Conservation (phyloP, 2,113 vertebrate genomes). For the Gobio gobio region DNA sequence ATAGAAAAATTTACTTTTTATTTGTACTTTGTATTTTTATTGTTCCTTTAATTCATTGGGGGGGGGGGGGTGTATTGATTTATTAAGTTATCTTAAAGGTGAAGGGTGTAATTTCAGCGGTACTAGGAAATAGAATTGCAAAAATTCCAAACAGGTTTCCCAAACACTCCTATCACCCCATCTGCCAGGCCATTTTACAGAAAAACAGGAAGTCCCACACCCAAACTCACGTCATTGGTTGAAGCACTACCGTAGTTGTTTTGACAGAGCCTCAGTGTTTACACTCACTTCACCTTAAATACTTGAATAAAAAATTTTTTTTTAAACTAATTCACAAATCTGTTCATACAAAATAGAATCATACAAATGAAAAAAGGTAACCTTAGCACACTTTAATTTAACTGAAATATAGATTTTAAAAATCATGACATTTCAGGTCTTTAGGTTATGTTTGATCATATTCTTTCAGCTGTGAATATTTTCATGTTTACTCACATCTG, state of each 20-base stretch:
- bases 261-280: neutral
- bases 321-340: too few species aligned
- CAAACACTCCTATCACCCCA: neutral
- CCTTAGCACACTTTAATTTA: slow-evolving; percentile 5
- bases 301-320: neutral
- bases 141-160: neutral
- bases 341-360: neutral
- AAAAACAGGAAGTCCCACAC: neutral
- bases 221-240: neutral
- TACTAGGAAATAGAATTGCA: neutral
- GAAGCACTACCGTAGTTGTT: neutral
- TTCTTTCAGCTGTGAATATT: slow-evolving; percentile 45
- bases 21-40: neutral
- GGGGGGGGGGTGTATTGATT: neutral
- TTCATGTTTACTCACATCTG: slow-evolving; percentile 18
- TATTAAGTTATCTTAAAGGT: neutral
- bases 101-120: neutral
- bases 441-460: neutral
- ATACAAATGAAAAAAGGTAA: neutral
- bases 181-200: neutral
- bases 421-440: slow-evolving; percentile 16
- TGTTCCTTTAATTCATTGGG: neutral
- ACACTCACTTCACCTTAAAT: neutral
- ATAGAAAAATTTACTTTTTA: too few species aligned
- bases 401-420: neutral